Evolutionary conservation across 1,140 invertebrate genomes (phyloP), one percentile per base, ranked within the genome.

Genomic region (Aphaenogaster floridana): DNA sequence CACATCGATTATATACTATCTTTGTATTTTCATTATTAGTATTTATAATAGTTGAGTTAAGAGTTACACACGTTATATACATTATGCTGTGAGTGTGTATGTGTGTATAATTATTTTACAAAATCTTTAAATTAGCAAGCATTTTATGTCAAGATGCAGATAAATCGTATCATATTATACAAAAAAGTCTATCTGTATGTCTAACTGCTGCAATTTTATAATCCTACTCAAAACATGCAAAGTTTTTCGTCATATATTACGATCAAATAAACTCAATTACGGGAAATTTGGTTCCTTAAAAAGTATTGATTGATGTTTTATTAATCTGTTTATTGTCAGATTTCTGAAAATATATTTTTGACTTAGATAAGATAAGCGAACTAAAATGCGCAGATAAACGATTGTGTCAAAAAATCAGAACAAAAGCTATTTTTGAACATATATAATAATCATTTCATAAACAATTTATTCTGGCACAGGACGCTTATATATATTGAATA

Each of bases 141-240:
- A 88, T 64, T 78, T 66, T 50, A 63, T 63, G 28, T 74, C 77
- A 88, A 90, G 77, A 86, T 90, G 77, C 77, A 86, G 48, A 45
- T 63, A 89, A 79, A 36, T 59, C 39, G 39, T 39, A 59, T 86
- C 76, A 50, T 28, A 28, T 76, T 9, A 50, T 68, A 86, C 28
- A 64, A 74, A 61, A 57, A 87, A 79, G 63, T 85, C 50, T 72
- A 48, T 72, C 34, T 74, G 63, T 61, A 61, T 21, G 66, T 81
- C 87, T 72, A 69, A 72, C 36, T 54, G 50, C 59, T 66, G 52
- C 21, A 74, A 0, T 48, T 77, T 77, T 72, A 28, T 61, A 48
- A 88, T 39, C 42, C 66, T 78, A 88, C 48, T 72, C 50, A 28
- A 45, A 79, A 61, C 68, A 63, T 88, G 81, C 74, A 86, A 80